Base-by-base conservation (phyloP, 2,113 vertebrate genomes). In the Fregata magnificens region DNA sequence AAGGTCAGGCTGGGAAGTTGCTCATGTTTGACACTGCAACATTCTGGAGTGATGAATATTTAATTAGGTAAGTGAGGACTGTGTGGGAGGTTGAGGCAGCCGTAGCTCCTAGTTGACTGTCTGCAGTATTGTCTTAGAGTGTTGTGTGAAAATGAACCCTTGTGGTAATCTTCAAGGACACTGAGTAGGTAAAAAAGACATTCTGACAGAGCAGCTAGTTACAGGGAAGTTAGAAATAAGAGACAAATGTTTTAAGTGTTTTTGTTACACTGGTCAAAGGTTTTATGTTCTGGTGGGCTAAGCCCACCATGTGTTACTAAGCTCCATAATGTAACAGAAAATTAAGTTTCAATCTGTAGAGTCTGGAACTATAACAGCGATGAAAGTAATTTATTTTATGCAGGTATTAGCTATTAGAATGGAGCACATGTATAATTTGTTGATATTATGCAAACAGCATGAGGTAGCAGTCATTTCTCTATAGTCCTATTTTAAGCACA, bases 21-120 rank as follows among this genome's bases (percentile, higher is more conserved):
- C n/a, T 97, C 25, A 2, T 56, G 31, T 96, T 94, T 88, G 92
- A 94, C 70, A 56, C 81, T 74, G 73, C 93, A 82, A 66, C 47
- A 6, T 86, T 92, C 26, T 49, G 62, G 91, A 82, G 85, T 95
- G 94, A 97, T 98, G 93, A 98, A 98, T 98, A 97, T 98, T 98
- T 98, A 91, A 98, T 97, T 56, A 65, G 9, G 15, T 80, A 42
- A 44, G 70, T 95, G 82, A 88, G 84, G 88, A 44, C 59, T 12
- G 0, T 87, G 69, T 94, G 71, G 82, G 77, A 95, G 90, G 34
- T 70, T 52, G 93, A 79, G 90, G 88, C 88, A 80, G 83, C 59
- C 4, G 61, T 66, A 63, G 87, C 65, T 93, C 97, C 82, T 79
- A 31, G 26, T 79, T 96, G 89, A 88, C 47, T 52, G 29, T 93